phyloP scores from a whole-genome alignment of 2,888 invertebrate species.

The Papilio elwesi region DNA sequence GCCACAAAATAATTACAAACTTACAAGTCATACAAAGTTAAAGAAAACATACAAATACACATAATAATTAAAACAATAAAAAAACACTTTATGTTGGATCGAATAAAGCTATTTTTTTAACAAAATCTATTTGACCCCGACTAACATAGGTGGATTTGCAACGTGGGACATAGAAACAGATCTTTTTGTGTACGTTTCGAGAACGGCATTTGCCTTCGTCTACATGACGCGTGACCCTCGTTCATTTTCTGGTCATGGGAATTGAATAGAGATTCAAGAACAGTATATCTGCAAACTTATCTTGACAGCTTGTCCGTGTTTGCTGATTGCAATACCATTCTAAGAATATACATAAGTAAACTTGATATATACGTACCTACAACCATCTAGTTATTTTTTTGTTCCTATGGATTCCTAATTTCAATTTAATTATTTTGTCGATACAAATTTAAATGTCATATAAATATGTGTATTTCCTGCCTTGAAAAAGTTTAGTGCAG shows the following conservation, averaged over 20 bases:
- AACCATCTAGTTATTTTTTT: too few relatives aligned
- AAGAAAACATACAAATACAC: background rate
- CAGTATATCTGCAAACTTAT: constrained; percentile 21
- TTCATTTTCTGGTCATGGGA: constrained; percentile 26
- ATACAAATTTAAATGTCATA: too few relatives aligned
- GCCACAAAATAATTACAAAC: too few relatives aligned
- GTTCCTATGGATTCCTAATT: too few relatives aligned
- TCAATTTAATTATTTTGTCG: too few relatives aligned
- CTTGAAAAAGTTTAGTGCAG: too few relatives aligned
- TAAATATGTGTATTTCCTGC: too few relatives aligned
- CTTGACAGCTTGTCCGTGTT: constrained; percentile 20
- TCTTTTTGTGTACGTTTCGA: constrained; percentile 38
- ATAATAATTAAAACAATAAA: background rate
- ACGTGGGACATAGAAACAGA: constrained; percentile 33
- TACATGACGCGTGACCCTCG: constrained; percentile 26
- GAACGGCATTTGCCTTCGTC: constrained; percentile 35
- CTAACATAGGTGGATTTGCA: constrained; percentile 33
- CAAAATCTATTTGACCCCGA: constrained; percentile 25
- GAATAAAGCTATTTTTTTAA: constrained; percentile 25
- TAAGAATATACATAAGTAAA: constrained; percentile 3
- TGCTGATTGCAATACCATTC: background rate
- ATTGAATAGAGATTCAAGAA: constrained; percentile 31
- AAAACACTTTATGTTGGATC: background rate
- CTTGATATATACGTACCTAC: background rate
- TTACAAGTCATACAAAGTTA: background rate